Conservation (phyloP, 2,797 vertebrate genomes). For the Parauchenoglanis punctatus region DNA sequence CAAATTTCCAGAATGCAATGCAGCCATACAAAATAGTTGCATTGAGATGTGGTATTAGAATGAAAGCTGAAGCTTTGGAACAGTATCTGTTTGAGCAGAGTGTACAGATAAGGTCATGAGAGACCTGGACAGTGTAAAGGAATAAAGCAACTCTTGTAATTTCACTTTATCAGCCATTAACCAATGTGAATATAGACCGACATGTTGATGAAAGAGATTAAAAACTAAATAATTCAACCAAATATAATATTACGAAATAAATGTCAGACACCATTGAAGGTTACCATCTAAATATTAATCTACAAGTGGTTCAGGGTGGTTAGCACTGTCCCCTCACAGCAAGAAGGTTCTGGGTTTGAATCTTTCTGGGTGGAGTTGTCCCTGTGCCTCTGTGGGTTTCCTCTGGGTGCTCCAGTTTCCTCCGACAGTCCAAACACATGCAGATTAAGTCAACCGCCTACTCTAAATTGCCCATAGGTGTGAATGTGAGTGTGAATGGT, state of each 20-base stretch:
- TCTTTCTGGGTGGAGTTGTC: no score
- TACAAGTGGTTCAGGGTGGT: not conserved
- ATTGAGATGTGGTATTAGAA: not conserved
- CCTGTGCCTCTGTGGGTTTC: no score
- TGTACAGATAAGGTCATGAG: not conserved
- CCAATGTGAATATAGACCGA: not conserved
- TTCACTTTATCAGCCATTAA: not conserved
- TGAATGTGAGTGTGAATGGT: no score
- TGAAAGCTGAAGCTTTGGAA: not conserved
- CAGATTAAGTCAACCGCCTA: no score
- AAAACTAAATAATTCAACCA: not conserved
- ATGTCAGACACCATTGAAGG: not conserved
- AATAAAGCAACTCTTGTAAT: not conserved
- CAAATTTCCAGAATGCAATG: not conserved
- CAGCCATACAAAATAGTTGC: not conserved
- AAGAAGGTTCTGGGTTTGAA: no score
- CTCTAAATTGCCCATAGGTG: no score
- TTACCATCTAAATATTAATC: not conserved
- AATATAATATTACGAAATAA: not conserved
- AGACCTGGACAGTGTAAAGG: not conserved
- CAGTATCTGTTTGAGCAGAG: not conserved
- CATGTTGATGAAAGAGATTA: not conserved
- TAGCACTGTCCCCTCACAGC: no score
- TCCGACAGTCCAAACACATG: no score
- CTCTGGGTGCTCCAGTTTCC: no score